Conservation (phyloP, 1,140 invertebrate species). For the Heliconius hewitsoni region DNA sequence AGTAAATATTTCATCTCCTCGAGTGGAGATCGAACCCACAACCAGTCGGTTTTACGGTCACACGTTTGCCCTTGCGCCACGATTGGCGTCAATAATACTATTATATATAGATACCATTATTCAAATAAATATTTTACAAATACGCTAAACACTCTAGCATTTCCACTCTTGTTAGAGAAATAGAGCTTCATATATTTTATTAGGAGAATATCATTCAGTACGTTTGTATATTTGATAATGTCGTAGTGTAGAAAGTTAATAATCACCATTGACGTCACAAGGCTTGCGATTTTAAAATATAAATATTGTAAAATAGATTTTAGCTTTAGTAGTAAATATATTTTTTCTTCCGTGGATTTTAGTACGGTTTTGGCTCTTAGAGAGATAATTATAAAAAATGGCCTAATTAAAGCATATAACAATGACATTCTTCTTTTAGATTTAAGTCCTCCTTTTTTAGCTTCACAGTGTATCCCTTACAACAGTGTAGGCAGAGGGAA, state of each 20-base stretch:
- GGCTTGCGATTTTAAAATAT: not conserved
- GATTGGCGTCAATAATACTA: not conserved
- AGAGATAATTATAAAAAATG: too few relatives aligned
- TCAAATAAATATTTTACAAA: not conserved
- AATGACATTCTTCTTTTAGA: too few relatives aligned
- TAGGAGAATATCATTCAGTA: not conserved
- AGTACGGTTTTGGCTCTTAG: too few relatives aligned
- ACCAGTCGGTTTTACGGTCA: too few relatives aligned
- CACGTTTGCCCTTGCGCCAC: too few relatives aligned
- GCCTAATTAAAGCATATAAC: too few relatives aligned
- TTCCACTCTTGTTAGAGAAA: not conserved
- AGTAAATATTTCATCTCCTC: too few relatives aligned
- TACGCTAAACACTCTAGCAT: not conserved
- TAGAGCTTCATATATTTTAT: not conserved
- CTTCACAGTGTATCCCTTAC: not conserved
- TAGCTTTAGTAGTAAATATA: not conserved
- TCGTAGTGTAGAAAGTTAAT: not conserved
- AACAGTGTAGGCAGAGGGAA: not conserved
- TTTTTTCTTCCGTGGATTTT: not conserved
- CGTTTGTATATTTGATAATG: not conserved
- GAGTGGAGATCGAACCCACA: too few relatives aligned
- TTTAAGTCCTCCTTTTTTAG: too few relatives aligned
- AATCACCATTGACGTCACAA: not conserved
- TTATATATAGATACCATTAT: not conserved
- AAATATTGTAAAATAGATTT: too few relatives aligned